Base-by-base conservation (phyloP, 2,888 invertebrate species). In the Eremobia ochroleuca region DNA sequence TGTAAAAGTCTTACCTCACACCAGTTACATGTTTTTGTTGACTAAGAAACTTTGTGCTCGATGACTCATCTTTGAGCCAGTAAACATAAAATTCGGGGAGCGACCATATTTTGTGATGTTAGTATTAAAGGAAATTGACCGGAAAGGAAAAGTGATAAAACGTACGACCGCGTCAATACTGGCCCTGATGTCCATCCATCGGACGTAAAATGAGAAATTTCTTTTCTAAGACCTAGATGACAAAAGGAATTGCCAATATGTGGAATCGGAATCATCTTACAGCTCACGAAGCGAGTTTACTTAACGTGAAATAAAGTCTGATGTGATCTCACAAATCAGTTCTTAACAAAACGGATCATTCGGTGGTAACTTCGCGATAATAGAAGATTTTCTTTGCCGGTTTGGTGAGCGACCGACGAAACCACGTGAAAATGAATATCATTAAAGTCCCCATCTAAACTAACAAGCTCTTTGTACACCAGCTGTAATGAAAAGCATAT, bases 1-100 rank as follows among this genome's bases (percentile, higher is more conserved):
- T 88, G 89, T 88, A 85, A 88, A 89, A 88, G 87, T 89, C 88
- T 87, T 89, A 82, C 88, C 77, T 73, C 82, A 82, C 70, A n/a
- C n/a, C n/a, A 81, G 61, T 76, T 74, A 82, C 62, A 73, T 86
- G 71, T 86, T 83, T 83, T 88, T 86, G 77, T 88, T 89, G 81
- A 77, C 77, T 67, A 71, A 77, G 79, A 75, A 72, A 88, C 85
- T 77, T 85, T 86, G 87, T 88, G 76, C 18, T 58, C 55, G 21
- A 73, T 89, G 88, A 89, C 81, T 88, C 87, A 88, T 68, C 62
- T 58, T 62, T 58, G n/a, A 65, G 71, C 65, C 64, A 62, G 49
- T 62, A 43, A 82, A 77, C 40, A 67, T 81, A 52, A 76, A 77
- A 75, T 85, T 80, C 37, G 21, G 76, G 73, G 69, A 74, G 75